These are phyloP conservation scores for Gymnogyps californianus DNA, from an alignment of 2,113 vertebrate genomes.

Conservation along the genomic window DNA sequence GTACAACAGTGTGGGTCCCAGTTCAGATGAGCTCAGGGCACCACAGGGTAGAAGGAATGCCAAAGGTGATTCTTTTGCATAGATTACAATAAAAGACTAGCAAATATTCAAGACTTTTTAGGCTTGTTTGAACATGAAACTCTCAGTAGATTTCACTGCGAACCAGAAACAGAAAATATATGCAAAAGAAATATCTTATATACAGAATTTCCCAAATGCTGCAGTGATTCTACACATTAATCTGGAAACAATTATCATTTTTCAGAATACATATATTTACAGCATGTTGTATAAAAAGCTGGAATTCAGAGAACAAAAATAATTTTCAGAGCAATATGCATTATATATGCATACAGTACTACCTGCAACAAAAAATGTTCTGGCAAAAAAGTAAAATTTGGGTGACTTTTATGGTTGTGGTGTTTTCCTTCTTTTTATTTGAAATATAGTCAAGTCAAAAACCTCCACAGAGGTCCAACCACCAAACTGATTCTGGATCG, in stretches of 20 bases:
- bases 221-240: neutral
- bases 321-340: neutral
- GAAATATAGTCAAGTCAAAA: slow-evolving; percentile 22
- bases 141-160: neutral
- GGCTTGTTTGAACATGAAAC: neutral
- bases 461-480: neutral
- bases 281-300: neutral
- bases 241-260: neutral
- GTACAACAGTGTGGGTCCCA: fast-evolving
- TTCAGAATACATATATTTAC: neutral
- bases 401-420: neutral
- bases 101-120: neutral
- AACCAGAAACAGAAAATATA: neutral
- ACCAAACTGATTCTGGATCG: neutral
- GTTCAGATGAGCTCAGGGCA: neutral
- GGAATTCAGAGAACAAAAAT: neutral
- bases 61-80: neutral
- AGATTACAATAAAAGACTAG: neutral
- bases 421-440: neutral
- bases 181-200: neutral
- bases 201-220: neutral
- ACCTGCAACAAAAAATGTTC: neutral
- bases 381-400: neutral
- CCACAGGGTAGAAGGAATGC: neutral
- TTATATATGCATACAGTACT: neutral